Evolutionary conservation across 2,113 vertebrate species (phyloP).

Genomic region (Strix aluco): DNA sequence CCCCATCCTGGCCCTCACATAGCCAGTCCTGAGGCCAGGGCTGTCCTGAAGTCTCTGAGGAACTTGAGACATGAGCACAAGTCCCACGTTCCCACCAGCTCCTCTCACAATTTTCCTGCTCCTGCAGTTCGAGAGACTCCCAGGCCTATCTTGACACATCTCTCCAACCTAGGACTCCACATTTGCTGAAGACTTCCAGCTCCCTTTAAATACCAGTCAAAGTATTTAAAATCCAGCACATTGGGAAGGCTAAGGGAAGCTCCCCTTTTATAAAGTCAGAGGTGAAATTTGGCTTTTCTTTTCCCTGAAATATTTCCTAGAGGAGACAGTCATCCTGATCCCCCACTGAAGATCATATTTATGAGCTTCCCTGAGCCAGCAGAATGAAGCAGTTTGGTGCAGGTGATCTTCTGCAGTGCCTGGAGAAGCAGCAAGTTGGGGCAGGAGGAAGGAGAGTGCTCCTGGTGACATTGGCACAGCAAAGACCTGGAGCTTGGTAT

Average conservation of each 20-base stretch:
- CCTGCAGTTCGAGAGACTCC: background rate
- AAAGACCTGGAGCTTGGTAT: background rate
- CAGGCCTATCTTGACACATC: background rate
- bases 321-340: background rate
- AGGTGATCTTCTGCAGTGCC: background rate
- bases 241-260: background rate
- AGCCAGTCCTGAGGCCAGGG: background rate
- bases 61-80: accelerated
- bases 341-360: background rate
- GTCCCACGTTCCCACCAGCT: background rate
- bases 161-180: background rate
- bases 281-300: background rate
- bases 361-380: background rate
- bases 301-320: background rate
- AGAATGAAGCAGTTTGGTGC: background rate
- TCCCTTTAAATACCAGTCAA: background rate
- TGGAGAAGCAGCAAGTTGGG: background rate
- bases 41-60: background rate
- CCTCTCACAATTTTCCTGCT: background rate
- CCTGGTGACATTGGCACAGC: background rate
- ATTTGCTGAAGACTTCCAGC: background rate
- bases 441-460: background rate
- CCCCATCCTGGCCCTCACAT: background rate
- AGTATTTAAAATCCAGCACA: background rate
- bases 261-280: background rate